These are phyloP conservation scores for Monochamus saltuarius DNA, from an alignment of 1,140 invertebrate species.

Conservation along the genomic window DNA sequence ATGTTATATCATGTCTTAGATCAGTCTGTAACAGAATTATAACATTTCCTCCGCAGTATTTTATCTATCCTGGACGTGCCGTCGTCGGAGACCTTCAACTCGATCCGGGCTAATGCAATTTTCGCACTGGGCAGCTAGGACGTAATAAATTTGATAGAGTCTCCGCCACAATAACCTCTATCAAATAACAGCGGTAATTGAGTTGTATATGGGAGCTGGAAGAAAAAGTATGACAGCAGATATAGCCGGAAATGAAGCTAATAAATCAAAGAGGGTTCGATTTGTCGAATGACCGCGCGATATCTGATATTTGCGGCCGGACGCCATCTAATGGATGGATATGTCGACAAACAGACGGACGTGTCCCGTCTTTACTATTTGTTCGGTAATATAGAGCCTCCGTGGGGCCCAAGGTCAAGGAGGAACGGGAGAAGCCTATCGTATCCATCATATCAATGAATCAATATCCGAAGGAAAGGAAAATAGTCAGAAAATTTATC, in stretches of 20 bases:
- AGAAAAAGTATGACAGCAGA: conserved; percentile 38
- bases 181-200: conserved; percentile 31
- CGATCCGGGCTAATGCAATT: too few species aligned
- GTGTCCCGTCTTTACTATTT: conserved; percentile 7
- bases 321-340: conserved; percentile 46
- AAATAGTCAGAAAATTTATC: too few species aligned
- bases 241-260: conserved; percentile 41
- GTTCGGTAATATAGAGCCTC: neutral
- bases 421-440: neutral
- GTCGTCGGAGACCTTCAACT: too few species aligned
- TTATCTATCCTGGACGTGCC: too few species aligned
- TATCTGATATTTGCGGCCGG: conserved; percentile 45
- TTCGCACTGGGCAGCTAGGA: neutral
- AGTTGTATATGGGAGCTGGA: conserved; percentile 33
- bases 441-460: neutral
- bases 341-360: conserved; percentile 39
- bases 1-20: too few species aligned
- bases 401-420: neutral
- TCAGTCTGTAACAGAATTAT: too few species aligned
- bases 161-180: neutral
- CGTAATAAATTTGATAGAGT: conserved; percentile 13
- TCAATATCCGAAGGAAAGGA: too few species aligned
- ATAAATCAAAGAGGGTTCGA: conserved; percentile 46
- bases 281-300: conserved; percentile 42
- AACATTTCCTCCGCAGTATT: too few species aligned